These are phyloP conservation scores for Incurvaria masculella DNA, from an alignment of 2,888 invertebrate species.

Conservation along the genomic window DNA sequence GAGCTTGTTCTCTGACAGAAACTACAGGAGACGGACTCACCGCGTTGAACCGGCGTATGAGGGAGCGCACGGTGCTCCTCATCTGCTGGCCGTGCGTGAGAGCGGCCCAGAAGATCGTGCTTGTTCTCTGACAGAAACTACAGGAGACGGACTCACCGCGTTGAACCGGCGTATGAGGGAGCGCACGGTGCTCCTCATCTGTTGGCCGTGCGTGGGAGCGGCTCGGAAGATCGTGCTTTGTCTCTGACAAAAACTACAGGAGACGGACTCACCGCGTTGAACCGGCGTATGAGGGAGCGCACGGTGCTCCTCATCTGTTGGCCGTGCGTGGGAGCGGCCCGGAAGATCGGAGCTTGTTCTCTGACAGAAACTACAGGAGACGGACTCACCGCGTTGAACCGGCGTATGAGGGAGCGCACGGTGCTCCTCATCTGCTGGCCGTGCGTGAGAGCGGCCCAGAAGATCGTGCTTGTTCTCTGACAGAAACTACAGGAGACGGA, in stretches of 20 bases:
- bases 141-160: slow-evolving; percentile 59
- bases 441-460: slow-evolving; percentile 41
- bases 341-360: slow-evolving; percentile 38
- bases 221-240: slow-evolving; percentile 39
- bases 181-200: slow-evolving; percentile 60
- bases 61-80: slow-evolving; percentile 65
- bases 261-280: slow-evolving; percentile 71
- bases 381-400: slow-evolving; percentile 79
- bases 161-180: slow-evolving; percentile 85
- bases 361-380: too few relatives aligned
- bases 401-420: slow-evolving; percentile 77
- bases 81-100: slow-evolving; percentile 34
- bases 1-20: too few relatives aligned
- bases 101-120: slow-evolving; percentile 42
- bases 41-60: slow-evolving; percentile 89
- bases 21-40: slow-evolving; percentile 57
- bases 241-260: too few relatives aligned
- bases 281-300: slow-evolving; percentile 77
- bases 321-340: slow-evolving; percentile 39
- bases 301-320: slow-evolving; percentile 57
- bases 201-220: slow-evolving; percentile 37
- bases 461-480: slow-evolving; percentile 34
- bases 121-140: too few relatives aligned
- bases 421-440: slow-evolving; percentile 45
- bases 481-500: too few relatives aligned